Conservation (phyloP, 2,888 invertebrate genomes). For the Acanthacorydalis orientalis region DNA sequence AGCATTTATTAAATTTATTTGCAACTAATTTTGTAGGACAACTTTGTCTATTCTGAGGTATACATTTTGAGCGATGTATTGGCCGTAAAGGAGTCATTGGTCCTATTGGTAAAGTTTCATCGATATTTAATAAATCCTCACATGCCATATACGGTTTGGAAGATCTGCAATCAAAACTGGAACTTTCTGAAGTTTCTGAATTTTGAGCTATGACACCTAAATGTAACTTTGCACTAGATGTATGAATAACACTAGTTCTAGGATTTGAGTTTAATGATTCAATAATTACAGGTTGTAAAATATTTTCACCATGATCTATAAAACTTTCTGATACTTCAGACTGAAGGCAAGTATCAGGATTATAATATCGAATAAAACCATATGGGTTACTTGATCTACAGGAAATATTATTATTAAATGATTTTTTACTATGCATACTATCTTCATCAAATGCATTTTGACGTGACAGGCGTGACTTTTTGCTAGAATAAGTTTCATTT, state of each 20-base stretch:
- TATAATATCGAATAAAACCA: constrained; percentile 50
- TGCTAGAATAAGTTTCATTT: constrained; percentile 1
- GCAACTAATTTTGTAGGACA: constrained; percentile 46
- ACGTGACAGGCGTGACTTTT: constrained; percentile 29
- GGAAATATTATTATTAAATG: constrained; percentile 33
- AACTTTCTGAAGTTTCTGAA: constrained; percentile 42
- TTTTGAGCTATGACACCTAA: constrained; percentile 26
- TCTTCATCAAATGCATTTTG: constrained; percentile 40
- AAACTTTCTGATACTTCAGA: constrained; percentile 29
- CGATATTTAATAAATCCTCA: constrained; percentile 48
- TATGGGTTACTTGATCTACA: constrained; percentile 39
- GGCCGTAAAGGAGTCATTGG: constrained; percentile 18
- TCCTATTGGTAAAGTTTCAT: constrained; percentile 38
- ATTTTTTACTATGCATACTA: constrained; percentile 27
- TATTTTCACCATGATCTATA: constrained; percentile 27
- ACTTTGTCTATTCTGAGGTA: constrained; percentile 37
- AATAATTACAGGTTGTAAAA: constrained; percentile 2
- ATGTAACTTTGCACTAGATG: constrained; percentile 30
- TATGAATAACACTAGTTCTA: constrained; percentile 25
- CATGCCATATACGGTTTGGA: constrained; percentile 41
- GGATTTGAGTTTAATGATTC: constrained; percentile 10
- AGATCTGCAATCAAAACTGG: constrained; percentile 35
- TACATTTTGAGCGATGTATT: constrained; percentile 10
- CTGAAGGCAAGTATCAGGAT: constrained; percentile 25
- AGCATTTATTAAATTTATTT: constrained; percentile 36